Conservation (phyloP, 2,113 vertebrate species). For the Desmodus rotundus region DNA sequence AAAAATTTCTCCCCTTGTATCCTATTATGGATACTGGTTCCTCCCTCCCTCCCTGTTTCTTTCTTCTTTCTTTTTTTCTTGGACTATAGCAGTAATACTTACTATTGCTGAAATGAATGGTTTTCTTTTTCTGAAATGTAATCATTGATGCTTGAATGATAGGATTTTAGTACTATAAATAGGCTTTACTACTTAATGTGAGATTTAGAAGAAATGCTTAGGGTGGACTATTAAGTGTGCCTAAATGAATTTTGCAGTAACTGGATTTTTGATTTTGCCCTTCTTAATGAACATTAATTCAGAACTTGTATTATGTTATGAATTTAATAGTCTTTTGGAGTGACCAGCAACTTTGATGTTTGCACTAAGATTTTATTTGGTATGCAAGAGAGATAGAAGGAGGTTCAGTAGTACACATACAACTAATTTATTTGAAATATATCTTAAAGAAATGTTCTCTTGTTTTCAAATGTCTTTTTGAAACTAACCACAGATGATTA, state of each 20-base stretch:
- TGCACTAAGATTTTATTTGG: slow-evolving; percentile 92
- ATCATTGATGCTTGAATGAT: slow-evolving; percentile 94
- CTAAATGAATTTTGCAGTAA: slow-evolving; percentile 83
- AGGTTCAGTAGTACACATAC: slow-evolving; percentile 86
- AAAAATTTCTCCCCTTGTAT: slow-evolving; percentile 63
- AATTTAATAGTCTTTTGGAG: slow-evolving; percentile 78
- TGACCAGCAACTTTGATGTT: slow-evolving; percentile 89
- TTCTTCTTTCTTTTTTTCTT: background rate
- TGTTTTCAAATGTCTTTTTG: slow-evolving; percentile 76
- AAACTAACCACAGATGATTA: slow-evolving; percentile 75
- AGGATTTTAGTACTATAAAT: slow-evolving; percentile 96
- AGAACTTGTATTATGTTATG: slow-evolving; percentile 75
- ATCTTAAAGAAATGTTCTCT: slow-evolving; percentile 78
- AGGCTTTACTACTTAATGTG: slow-evolving; percentile 90
- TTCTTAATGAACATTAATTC: slow-evolving; percentile 78
- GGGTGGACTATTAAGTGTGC: slow-evolving; percentile 89
- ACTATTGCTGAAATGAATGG: slow-evolving; percentile 83
- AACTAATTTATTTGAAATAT: slow-evolving; percentile 95
- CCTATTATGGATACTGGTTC: slow-evolving; percentile 78
- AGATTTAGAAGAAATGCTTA: slow-evolving; percentile 92
- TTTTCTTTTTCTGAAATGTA: slow-evolving; percentile 85
- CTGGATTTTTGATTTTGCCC: slow-evolving; percentile 74
- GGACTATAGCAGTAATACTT: slow-evolving; percentile 80
- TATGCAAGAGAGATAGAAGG: slow-evolving; percentile 87
- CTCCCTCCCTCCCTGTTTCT: no score